Evolutionary conservation across 2,113 vertebrate species (phyloP).

Genomic region (Prionailurus bengalensis): DNA sequence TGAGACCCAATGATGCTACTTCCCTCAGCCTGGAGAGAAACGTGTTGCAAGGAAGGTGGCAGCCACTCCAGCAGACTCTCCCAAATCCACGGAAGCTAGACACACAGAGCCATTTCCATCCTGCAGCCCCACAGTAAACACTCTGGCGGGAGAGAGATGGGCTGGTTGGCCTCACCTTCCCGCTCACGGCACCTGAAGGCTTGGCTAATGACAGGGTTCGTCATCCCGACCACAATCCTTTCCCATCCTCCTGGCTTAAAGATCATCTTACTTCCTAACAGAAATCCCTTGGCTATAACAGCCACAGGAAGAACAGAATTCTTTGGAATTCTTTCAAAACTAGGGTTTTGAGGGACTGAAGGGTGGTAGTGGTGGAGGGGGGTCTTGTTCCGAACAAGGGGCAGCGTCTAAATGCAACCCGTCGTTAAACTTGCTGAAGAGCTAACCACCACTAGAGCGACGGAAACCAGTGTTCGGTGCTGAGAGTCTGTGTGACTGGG

Average conservation of each 20-base stretch:
- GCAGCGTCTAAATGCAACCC: not conserved
- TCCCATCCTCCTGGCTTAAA: not conserved
- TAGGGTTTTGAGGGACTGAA: not conserved
- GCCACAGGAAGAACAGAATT: not conserved
- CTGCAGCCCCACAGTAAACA: not conserved
- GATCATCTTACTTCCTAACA: not conserved
- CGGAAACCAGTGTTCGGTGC: not conserved
- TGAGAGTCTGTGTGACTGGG: fast-evolving
- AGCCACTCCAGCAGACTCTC: not conserved
- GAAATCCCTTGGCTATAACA: not conserved
- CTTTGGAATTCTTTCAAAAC: not conserved
- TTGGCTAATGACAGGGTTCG: not conserved
- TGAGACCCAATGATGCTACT: not conserved
- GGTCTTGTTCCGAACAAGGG: not conserved
- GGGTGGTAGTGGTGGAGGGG: fast-evolving
- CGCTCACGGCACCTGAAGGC: not conserved
- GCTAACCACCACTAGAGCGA: fast-evolving
- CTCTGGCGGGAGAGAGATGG: not conserved
- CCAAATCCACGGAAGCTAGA: not conserved
- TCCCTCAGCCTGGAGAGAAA: not conserved
- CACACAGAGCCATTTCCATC: not conserved
- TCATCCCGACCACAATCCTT: not conserved
- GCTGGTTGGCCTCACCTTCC: not conserved
- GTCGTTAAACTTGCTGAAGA: not conserved
- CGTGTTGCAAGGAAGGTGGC: not conserved